Base-by-base conservation (phyloP, 2,888 invertebrate species). In the Drosophila lacicola region DNA sequence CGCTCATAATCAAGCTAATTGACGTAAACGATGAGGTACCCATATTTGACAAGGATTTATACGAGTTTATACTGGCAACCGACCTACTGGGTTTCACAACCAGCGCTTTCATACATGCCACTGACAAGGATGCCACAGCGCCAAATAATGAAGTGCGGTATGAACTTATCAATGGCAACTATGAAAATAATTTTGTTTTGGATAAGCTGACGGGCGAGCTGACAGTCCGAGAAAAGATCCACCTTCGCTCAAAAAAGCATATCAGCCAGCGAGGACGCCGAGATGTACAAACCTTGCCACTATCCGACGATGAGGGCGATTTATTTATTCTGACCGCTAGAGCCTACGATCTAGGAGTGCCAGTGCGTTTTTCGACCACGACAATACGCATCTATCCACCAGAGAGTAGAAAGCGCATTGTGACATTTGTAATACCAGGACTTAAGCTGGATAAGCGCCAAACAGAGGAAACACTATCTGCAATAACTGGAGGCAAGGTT, bases 1-100 rank as follows among this genome's bases (percentile, higher is more conserved):
- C 95, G 84, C 94, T 97, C 80, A 94, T 95, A 81, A 94, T 97
- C 88, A 95, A 95, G 93, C 93, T 98, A 78, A 93, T 96, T 88
- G 95, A 95, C 93, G 95, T 96, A 61, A 98, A 98, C 92, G 98
- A 98, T 93, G 96, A 98, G 93, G 94, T 95, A 60, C 98, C 98
- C 41, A 93, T 94, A 70, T 99, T 98, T 91, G 96, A 96, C 76
- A 95, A 95, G 90, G 93, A 94, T 50, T 93, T 95, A 11, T 98
- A 97, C 90, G 96, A 96, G 90, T 97, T 97, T 82, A 95, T 96
- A 76, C 92, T 98, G 67, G 95, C 96, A 49, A 93, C 95, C 8
- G 95, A 96, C 90, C 93, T 96, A 76, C 94, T 94, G 72, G 95
- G 95, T 83, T 97, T 97, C 86, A 96, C 96, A 4, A 94, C 95